Conservation (phyloP, 2,888 invertebrate genomes). For the Syritta pipiens region DNA sequence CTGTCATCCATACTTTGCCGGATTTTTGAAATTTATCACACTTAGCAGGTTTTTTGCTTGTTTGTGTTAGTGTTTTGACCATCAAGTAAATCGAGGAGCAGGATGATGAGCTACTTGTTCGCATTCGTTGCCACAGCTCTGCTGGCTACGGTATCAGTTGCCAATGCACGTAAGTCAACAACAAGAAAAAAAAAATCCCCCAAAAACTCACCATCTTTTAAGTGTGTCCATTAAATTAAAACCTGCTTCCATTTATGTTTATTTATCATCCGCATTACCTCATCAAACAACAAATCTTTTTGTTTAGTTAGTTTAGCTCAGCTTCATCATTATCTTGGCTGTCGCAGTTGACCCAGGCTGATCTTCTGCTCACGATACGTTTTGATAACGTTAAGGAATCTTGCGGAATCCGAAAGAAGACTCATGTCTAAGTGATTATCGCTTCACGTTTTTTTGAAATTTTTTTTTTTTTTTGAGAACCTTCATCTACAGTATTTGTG, state of each 20-base stretch:
- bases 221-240: conserved; percentile 4
- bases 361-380: not conserved
- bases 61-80: too few species aligned
- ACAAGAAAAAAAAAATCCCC: not conserved
- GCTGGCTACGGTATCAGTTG: conserved; percentile 13
- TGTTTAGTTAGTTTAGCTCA: not conserved
- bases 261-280: conserved; percentile 32
- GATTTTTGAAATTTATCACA: too few species aligned
- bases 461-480: too few species aligned
- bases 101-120: conserved; percentile 31
- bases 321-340: not conserved
- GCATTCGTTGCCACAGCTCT: conserved; percentile 2
- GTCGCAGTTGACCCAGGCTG: not conserved
- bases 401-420: too few species aligned
- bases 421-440: too few species aligned
- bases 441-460: too few species aligned
- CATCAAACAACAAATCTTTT: conserved; percentile 26
- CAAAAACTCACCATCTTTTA: not conserved
- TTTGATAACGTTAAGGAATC: not conserved
- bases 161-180: conserved; percentile 61
- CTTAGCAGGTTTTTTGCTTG: not conserved
- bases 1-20: too few species aligned
- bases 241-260: conserved; percentile 24
- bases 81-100: not conserved
- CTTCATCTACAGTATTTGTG: too few species aligned